Conservation (phyloP, 2,797 vertebrate species). For the Pseudochirops cupreus region DNA sequence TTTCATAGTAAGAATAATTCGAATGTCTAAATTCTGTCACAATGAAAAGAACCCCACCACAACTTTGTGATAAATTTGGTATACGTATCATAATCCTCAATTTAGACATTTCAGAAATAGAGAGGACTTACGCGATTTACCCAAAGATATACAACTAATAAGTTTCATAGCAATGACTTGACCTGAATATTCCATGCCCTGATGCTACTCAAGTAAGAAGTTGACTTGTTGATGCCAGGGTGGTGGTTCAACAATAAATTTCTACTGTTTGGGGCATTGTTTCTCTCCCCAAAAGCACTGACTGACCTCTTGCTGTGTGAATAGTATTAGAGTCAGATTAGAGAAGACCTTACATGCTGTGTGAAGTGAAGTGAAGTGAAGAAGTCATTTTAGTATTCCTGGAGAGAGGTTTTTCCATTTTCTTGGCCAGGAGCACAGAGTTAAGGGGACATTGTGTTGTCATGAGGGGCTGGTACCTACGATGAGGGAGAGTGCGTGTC, state of each 20-base stretch:
- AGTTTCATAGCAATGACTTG: not conserved
- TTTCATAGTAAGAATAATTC: not conserved
- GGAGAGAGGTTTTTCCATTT: not conserved
- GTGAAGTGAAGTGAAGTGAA: too few relatives aligned
- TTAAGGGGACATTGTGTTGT: too few relatives aligned
- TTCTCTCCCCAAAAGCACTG: not conserved
- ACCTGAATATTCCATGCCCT: not conserved
- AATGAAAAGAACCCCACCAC: not conserved
- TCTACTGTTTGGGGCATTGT: not conserved
- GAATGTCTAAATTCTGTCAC: not conserved
- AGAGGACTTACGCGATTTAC: not conserved
- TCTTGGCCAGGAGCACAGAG: not conserved
- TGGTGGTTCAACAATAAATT: not conserved
- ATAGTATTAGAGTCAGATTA: not conserved
- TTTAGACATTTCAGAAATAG: not conserved
- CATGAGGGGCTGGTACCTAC: not conserved
- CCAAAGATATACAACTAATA: not conserved
- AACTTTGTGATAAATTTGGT: not conserved
- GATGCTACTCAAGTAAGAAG: not conserved
- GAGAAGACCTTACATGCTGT: not conserved
- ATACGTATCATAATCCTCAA: not conserved
- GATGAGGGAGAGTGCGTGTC: not conserved
- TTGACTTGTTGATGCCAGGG: not conserved
- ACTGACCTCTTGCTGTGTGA: too few relatives aligned
- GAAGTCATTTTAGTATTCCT: not conserved